A percentile compares a stretch with the other conserved stretches of the same genome.
Evolutionary conservation across 2,113 vertebrate genomes (phyloP).

Genomic region (Dendropsophus ebraccatus): DNA sequence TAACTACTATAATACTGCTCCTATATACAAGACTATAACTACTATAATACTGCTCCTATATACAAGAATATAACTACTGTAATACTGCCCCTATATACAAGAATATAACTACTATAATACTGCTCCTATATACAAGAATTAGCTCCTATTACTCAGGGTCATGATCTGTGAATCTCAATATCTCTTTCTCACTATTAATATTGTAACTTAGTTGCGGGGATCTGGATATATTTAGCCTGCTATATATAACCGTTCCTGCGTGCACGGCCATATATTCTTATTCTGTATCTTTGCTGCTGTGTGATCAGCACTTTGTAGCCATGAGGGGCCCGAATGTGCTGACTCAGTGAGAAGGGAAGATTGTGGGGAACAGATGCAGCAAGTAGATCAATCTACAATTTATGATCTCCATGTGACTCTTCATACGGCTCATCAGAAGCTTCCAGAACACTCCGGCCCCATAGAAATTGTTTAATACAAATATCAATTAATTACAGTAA

Average conservation of each 20-base stretch:
- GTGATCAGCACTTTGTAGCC: conserved; percentile 79
- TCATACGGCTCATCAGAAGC: conserved; percentile 63
- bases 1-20: conserved; percentile 2
- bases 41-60: background rate
- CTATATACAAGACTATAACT: conserved; percentile 5
- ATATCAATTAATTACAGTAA: background rate
- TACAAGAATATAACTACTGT: background rate
- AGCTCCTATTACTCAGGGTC: background rate
- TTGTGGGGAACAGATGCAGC: conserved; percentile 75
- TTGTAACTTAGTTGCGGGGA: background rate
- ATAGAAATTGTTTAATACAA: background rate
- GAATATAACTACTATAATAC: conserved; percentile 2
- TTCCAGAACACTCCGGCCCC: background rate
- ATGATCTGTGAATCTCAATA: background rate
- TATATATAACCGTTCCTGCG: conserved; percentile 12
- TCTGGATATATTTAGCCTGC: conserved; percentile 31
- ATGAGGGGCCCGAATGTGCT: conserved; percentile 77
- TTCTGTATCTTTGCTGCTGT: conserved; percentile 73
- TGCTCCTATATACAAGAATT: background rate
- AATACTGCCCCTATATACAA: background rate
- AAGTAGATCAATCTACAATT: conserved; percentile 66
- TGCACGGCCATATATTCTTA: conserved; percentile 54
- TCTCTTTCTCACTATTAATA: background rate
- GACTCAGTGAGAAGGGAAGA: conserved; percentile 75
- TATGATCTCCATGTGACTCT: conserved; percentile 71